Percentiles rank a stretch among this genome's conserved stretches.
These are phyloP conservation scores for Melinopterus prodromus DNA, from an alignment of 2,888 invertebrate species.

Conservation along the genomic window DNA sequence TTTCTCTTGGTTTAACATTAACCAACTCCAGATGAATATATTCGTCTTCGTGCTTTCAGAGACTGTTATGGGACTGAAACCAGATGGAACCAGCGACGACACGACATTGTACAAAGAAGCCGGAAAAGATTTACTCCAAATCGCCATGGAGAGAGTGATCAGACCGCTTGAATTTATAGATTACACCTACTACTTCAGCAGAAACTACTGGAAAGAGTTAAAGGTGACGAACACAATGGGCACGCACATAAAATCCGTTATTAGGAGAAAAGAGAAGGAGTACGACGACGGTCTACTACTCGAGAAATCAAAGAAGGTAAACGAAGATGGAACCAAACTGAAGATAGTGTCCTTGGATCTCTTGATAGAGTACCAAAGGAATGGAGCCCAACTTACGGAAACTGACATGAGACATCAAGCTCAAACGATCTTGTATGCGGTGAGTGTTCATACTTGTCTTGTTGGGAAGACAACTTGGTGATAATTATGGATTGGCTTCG, in stretches of 20 bases:
- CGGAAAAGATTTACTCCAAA: not conserved
- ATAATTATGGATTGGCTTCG: not conserved
- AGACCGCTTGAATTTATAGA: not conserved
- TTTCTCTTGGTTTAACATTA: too few species aligned
- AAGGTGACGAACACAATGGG: not conserved
- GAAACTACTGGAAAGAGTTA: not conserved
- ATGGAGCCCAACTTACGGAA: not conserved
- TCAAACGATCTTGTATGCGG: constrained; percentile 41
- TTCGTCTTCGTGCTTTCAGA: not conserved
- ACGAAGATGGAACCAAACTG: constrained; percentile 37
- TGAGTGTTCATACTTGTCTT: constrained; percentile 19
- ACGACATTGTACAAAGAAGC: not conserved
- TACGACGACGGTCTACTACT: constrained; percentile 12
- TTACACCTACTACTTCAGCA: not conserved
- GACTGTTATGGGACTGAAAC: not conserved
- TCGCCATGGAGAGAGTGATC: not conserved
- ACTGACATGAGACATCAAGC: constrained; percentile 32
- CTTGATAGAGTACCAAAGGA: not conserved
- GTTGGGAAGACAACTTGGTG: not conserved
- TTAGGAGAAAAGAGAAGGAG: not conserved
- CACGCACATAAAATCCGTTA: not conserved
- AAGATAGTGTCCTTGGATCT: constrained; percentile 11
- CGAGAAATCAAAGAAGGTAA: not conserved
- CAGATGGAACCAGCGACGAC: not conserved
- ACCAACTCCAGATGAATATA: not conserved